Evolutionary conservation across 1,140 invertebrate species (phyloP).

Genomic region (Mamestra configurata): DNA sequence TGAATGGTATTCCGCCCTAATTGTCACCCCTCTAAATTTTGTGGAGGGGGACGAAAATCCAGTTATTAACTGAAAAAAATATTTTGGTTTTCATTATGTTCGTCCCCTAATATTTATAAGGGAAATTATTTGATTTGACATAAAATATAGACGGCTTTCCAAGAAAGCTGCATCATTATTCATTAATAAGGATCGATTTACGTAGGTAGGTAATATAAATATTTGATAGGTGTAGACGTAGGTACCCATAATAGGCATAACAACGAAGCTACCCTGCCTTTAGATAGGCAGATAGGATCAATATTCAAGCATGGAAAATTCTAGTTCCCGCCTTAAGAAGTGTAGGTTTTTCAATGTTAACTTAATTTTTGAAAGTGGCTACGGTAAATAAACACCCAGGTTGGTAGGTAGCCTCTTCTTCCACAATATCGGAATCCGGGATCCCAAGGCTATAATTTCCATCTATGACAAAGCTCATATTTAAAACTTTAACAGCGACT

Average conservation of each 20-base stretch:
- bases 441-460: background rate
- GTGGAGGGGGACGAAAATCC: constrained; percentile 5
- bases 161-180: background rate
- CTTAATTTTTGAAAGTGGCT: no score
- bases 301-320: no score
- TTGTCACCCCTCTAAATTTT: constrained; percentile 61
- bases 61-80: constrained; percentile 36
- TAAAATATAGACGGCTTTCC: background rate
- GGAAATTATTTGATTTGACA: background rate
- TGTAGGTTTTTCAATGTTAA: no score
- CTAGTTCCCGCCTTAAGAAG: no score
- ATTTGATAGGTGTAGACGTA: background rate
- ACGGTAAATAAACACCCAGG: no score
- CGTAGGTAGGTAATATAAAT: background rate
- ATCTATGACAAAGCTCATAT: background rate
- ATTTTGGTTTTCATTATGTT: constrained; percentile 12
- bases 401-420: no score
- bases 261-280: no score
- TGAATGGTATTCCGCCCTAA: constrained; percentile 67
- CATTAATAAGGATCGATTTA: background rate
- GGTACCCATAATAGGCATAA: no score
- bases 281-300: no score
- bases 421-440: no score
- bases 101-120: background rate
- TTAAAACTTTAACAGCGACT: background rate